phyloP scores from a whole-genome alignment of 2,888 invertebrate species.

The Lycaena phlaeas region DNA sequence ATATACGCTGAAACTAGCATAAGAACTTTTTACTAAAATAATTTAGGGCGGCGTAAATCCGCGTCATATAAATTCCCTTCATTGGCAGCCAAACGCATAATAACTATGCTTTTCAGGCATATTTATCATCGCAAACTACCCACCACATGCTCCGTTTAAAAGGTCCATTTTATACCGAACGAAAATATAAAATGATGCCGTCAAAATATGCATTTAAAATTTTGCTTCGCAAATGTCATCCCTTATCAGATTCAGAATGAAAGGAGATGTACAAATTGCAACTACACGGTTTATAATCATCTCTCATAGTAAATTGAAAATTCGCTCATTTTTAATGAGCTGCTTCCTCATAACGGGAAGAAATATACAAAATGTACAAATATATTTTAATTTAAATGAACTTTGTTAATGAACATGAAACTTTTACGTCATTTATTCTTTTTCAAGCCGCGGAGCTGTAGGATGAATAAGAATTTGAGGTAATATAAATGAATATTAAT shows the following conservation, averaged over 20 bases:
- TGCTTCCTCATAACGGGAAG: neutral
- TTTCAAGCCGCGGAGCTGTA: neutral
- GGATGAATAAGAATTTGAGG: no score
- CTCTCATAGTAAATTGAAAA: neutral
- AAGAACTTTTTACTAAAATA: neutral
- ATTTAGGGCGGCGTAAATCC: constrained; percentile 5
- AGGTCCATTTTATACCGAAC: neutral
- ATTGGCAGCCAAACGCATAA: constrained; percentile 5
- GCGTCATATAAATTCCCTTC: constrained; percentile 4
- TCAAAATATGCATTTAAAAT: neutral
- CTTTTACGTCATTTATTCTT: neutral
- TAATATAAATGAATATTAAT: no score
- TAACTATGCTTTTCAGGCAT: neutral
- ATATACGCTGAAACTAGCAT: no score
- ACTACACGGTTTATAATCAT: neutral
- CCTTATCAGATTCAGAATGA: neutral
- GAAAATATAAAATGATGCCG: neutral
- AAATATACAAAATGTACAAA: neutral
- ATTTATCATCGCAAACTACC: constrained; percentile 7
- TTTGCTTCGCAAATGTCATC: neutral
- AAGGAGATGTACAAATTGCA: neutral
- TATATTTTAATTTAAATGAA: neutral
- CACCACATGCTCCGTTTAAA: neutral
- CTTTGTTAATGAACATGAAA: neutral
- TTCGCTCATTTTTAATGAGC: neutral